phyloP scores from a whole-genome alignment of 2,888 invertebrate species.

The Piscicola geometra region DNA sequence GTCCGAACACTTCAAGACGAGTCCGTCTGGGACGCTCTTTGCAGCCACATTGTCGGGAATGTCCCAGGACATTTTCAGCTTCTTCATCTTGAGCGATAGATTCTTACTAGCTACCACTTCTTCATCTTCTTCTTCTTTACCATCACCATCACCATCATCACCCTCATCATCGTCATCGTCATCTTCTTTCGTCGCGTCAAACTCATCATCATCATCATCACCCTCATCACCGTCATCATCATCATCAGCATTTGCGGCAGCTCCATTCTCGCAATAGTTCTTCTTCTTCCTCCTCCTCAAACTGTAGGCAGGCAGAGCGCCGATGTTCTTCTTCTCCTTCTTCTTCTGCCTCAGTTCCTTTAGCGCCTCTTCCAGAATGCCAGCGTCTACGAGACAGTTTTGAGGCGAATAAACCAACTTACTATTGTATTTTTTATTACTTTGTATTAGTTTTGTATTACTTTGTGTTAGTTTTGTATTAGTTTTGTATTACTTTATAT shows the following conservation, averaged over 20 bases:
- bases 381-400: too few species aligned
- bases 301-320: background rate
- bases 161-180: background rate
- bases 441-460: too few species aligned
- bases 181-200: background rate
- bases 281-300: conserved; percentile 13
- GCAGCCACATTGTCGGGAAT: conserved; percentile 3
- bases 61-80: conserved; percentile 1
- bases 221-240: background rate
- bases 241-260: background rate
- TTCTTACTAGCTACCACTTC: background rate
- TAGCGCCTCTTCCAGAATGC: conserved; percentile 18
- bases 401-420: too few species aligned
- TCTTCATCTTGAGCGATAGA: background rate
- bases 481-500: too few species aligned
- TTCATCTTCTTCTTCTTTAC: background rate
- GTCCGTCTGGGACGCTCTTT: conserved; percentile 18
- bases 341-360: conserved; percentile 10
- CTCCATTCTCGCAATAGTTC: conserved; percentile 1
- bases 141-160: background rate
- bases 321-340: background rate
- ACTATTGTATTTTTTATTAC: too few species aligned
- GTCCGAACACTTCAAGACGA: conserved; percentile 20
- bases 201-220: background rate
- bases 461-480: too few species aligned